Conservation (phyloP, 2,113 vertebrate genomes). For the Pyxicephalus adspersus region DNA sequence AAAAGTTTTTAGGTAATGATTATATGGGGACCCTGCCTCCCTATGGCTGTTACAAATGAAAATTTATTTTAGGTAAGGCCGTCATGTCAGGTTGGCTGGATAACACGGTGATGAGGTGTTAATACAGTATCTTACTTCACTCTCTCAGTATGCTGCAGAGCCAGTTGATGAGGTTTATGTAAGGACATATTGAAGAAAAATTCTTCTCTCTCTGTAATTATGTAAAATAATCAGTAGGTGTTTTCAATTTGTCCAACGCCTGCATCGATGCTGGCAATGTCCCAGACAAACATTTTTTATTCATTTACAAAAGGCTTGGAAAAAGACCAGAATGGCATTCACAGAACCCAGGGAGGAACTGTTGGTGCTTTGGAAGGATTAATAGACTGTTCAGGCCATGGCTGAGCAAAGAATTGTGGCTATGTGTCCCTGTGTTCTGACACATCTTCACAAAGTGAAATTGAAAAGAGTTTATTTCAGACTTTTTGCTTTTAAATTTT, state of each 20-base stretch:
- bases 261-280: neutral
- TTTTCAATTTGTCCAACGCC: conserved; percentile 21
- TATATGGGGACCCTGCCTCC: neutral
- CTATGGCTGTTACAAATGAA: neutral
- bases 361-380: conserved; percentile 57
- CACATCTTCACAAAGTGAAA: conserved; percentile 35
- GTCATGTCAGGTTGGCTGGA: neutral
- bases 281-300: conserved; percentile 39
- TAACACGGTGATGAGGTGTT: conserved; percentile 10
- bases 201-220: conserved; percentile 35
- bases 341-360: neutral
- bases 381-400: conserved; percentile 66
- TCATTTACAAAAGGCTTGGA: conserved; percentile 36
- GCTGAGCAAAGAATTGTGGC: conserved; percentile 67
- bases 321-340: conserved; percentile 14
- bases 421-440: conserved; percentile 64
- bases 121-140: neutral
- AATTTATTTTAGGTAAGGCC: conserved; percentile 13
- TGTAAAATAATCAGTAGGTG: conserved; percentile 36
- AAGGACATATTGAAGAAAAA: conserved; percentile 20
- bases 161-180: conserved; percentile 19
- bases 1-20: neutral
- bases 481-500: neutral
- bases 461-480: conserved; percentile 11
- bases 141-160: neutral